Conservation (phyloP, 1,140 invertebrate genomes). For the Polypedilum vanderplanki region DNA sequence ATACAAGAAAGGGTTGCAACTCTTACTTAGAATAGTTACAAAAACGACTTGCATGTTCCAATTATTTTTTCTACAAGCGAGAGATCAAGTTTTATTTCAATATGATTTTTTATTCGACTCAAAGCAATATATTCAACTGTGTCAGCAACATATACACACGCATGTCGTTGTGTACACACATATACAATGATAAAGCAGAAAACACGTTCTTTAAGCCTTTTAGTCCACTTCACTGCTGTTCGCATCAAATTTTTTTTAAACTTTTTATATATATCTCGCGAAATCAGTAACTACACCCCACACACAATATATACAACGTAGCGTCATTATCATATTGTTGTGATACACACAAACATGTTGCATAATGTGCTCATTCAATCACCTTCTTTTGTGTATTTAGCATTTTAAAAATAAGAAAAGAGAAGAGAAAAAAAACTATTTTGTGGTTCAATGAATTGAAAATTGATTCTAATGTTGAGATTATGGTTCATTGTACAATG, state of each 20-base stretch:
- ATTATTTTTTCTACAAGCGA: background rate
- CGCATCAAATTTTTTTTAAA: too few species aligned
- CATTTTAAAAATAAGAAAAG: too few species aligned
- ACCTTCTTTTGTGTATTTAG: background rate
- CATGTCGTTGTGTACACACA: background rate
- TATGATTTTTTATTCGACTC: background rate
- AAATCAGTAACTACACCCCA: constrained; percentile 21
- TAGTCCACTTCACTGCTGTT: background rate
- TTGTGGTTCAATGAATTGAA: constrained; percentile 26
- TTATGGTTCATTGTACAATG: background rate
- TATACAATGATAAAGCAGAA: background rate
- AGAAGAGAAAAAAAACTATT: background rate
- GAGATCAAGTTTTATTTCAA: constrained; percentile 26
- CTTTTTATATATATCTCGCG: background rate
- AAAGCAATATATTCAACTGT: background rate
- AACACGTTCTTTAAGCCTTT: background rate
- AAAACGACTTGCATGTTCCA: constrained; percentile 24
- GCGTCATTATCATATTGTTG: background rate
- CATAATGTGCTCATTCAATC: constrained; percentile 10
- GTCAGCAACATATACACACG: background rate
- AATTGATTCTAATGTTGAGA: constrained; percentile 26
- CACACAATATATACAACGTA: background rate
- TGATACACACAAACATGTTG: background rate
- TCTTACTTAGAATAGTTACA: background rate
- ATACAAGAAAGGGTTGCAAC: background rate